Percentiles rank a stretch among this genome's conserved stretches.
Evolutionary conservation across 1,140 invertebrate species (phyloP).

Genomic region (Galleria mellonella): DNA sequence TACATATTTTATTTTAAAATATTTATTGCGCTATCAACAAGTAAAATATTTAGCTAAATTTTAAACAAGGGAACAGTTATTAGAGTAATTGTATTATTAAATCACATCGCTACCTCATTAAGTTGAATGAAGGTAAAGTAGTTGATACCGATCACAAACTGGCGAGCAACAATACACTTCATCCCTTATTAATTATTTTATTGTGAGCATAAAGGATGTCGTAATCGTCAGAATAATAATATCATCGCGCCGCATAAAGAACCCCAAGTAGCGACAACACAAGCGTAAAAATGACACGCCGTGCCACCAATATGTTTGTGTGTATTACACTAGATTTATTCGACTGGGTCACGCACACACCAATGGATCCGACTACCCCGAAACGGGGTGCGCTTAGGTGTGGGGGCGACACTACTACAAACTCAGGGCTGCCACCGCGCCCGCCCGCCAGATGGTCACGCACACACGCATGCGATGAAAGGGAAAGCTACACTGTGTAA

Average conservation of each 20-base stretch:
- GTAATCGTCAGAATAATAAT: slow-evolving; percentile 74
- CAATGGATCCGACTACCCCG: slow-evolving; percentile 38
- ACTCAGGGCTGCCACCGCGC: slow-evolving; percentile 27
- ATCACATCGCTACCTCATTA: slow-evolving; percentile 45
- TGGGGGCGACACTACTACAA: slow-evolving; percentile 53
- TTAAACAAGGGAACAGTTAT: slow-evolving; percentile 23
- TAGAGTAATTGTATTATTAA: slow-evolving; percentile 37
- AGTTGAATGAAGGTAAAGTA: slow-evolving; percentile 55
- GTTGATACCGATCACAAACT: slow-evolving; percentile 61
- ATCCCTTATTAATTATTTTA: slow-evolving; percentile 75
- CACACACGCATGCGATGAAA: slow-evolving; percentile 55
- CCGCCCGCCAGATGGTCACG: slow-evolving; percentile 58
- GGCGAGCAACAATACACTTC: slow-evolving; percentile 59
- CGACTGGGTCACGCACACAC: slow-evolving; percentile 69
- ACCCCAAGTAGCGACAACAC: slow-evolving; percentile 71
- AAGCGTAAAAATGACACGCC: slow-evolving; percentile 73
- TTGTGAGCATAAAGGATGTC: slow-evolving; percentile 72
- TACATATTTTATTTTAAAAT: neutral
- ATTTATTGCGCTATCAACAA: slow-evolving; percentile 28
- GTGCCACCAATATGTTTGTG: slow-evolving; percentile 70
- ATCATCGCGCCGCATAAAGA: slow-evolving; percentile 69
- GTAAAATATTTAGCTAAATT: slow-evolving; percentile 12
- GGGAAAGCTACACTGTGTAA: slow-evolving; percentile 72
- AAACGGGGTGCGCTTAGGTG: slow-evolving; percentile 45
- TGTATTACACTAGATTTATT: slow-evolving; percentile 71